Base-by-base conservation (phyloP, 1,140 invertebrate species). In the Drosophila repletoides region DNA sequence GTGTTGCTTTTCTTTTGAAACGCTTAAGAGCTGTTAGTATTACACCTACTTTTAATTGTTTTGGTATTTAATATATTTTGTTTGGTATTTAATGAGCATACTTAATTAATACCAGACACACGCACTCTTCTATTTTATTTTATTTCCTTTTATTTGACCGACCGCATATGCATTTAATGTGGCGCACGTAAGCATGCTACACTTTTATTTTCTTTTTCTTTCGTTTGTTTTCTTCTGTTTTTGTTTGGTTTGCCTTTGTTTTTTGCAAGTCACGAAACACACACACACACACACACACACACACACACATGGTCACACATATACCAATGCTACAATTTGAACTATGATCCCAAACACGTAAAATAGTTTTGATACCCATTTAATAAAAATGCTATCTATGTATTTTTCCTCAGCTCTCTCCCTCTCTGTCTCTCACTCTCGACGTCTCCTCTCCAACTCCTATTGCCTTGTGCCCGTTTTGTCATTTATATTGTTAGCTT, bases 351-450 rank as follows among this genome's bases (percentile, higher is more conserved):
- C 64, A 67, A 72, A 71, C 76, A 80, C 76, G 76, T 71, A 79
- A 80, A 80, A 80, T 80, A 80, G 76, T 80, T 80, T 80, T 80
- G 76, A 80, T 84, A 67, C 58, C 74, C 80, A 86, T 84, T 84
- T 84, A 83, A 80, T 80, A 80, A 75, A 80, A 81, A 81, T 69
- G 49, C 66, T 72, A 67, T 84, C 74, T 77, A 79, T 83, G 69
- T 72, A 72, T 81, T 75, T 72, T 60, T 33, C 46, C 61, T 34
- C 58, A 22, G 33, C 10, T 15, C 36, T 14, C 10, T 36, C 40
- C 7, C n/a, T n/a, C 2, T 14, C 14, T 26, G 9, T n/a, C n/a
- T 3, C 2, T 12, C 36, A 5, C 22, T 36, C 0, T 2, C 15
- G 15, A 22, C 4, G 4, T 10, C 3, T 21, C 24, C 7, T 12